These are phyloP conservation scores for Callionymus lyra DNA, from an alignment of 2,113 vertebrate species.

Conservation along the genomic window DNA sequence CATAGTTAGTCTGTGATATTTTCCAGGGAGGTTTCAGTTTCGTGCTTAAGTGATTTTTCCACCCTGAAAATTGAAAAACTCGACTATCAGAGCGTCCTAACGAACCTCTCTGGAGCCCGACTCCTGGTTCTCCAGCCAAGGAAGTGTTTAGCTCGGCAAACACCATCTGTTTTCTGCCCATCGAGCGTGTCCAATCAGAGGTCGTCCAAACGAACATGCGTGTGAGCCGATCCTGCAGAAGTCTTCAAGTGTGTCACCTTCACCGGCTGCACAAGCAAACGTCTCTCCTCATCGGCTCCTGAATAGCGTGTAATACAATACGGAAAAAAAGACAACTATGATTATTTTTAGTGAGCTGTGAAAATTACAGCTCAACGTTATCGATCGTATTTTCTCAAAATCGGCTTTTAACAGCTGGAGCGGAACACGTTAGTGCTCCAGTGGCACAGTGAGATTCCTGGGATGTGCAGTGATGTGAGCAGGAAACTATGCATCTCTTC, in stretches of 20 bases:
- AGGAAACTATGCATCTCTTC: constrained; percentile 48
- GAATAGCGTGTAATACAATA: too few relatives aligned
- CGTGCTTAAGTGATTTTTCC: constrained; percentile 40
- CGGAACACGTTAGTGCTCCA: constrained; percentile 50
- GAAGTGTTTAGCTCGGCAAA: constrained; percentile 21
- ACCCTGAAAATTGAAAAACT: constrained; percentile 19
- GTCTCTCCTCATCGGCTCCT: too few relatives aligned
- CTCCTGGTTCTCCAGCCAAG: constrained; percentile 11
- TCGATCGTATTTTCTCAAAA: too few relatives aligned
- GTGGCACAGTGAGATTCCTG: constrained; percentile 41
- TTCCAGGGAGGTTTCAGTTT: constrained; percentile 41
- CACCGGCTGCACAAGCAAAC: too few relatives aligned
- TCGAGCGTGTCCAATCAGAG: constrained; percentile 38
- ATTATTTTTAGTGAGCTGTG: too few relatives aligned
- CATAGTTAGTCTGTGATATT: constrained; percentile 20
- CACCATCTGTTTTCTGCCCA: constrained; percentile 44
- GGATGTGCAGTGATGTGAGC: constrained; percentile 41
- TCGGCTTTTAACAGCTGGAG: too few relatives aligned
- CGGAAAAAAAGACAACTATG: too few relatives aligned
- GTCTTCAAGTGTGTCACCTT: too few relatives aligned
- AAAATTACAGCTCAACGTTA: too few relatives aligned
- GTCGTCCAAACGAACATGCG: constrained; percentile 45
- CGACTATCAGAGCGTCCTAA: constrained; percentile 20
- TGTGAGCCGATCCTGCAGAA: constrained; percentile 24
- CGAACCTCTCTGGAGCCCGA: constrained; percentile 30